These are phyloP conservation scores for Lepidocolaptes lacrymiger DNA, from an alignment of 2,797 vertebrate genomes.

Conservation along the genomic window DNA sequence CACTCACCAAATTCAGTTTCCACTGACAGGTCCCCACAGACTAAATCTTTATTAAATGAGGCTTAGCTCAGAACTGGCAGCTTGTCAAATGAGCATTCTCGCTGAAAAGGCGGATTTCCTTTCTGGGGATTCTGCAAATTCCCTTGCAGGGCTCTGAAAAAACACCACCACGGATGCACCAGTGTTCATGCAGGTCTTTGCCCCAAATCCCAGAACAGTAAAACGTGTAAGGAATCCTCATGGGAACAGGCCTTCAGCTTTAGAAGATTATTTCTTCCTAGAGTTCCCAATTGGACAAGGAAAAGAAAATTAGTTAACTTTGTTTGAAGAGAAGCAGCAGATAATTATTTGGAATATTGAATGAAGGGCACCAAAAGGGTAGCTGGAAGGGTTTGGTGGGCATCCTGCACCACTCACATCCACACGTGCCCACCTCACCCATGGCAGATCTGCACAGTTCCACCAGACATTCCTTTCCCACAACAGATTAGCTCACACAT, in stretches of 20 bases:
- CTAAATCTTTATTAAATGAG: conserved; percentile 75
- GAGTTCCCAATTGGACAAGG: neutral
- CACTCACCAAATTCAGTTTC: conserved; percentile 61
- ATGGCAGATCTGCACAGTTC: neutral
- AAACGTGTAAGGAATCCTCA: neutral
- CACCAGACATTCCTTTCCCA: neutral
- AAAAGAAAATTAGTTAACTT: neutral
- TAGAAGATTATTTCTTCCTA: neutral
- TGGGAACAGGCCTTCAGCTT: neutral
- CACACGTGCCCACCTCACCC: neutral
- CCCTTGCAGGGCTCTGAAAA: conserved; percentile 41
- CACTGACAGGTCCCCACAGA: conserved; percentile 66
- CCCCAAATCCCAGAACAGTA: neutral
- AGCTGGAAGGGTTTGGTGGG: neutral
- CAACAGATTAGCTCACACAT: neutral
- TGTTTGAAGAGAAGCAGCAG: neutral
- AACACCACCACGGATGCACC: neutral
- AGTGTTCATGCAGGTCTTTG: neutral
- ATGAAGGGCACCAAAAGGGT: neutral
- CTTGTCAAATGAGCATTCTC: conserved; percentile 68
- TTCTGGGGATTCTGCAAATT: conserved; percentile 52
- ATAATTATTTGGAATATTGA: neutral
- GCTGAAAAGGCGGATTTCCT: conserved; percentile 69
- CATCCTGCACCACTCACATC: neutral
- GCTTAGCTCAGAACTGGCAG: conserved; percentile 73